These are phyloP conservation scores for Uropsilus gracilis DNA, from an alignment of 2,113 vertebrate species.

Conservation along the genomic window DNA sequence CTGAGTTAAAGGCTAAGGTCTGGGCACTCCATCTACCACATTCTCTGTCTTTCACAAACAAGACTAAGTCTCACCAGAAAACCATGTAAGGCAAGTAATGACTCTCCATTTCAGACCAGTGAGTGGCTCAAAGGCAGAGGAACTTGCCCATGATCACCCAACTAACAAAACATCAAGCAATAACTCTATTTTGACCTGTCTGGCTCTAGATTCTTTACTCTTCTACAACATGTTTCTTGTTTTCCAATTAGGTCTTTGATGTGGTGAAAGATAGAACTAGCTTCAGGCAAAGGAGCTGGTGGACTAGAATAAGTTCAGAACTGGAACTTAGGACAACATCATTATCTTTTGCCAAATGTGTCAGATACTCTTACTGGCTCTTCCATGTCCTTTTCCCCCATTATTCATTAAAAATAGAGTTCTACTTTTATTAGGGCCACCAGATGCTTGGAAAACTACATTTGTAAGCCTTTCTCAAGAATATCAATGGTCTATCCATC, in stretches of 20 bases:
- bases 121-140: not conserved
- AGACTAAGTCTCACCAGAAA: not conserved
- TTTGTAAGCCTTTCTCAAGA: not conserved
- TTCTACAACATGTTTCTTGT: not conserved
- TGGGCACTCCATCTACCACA: not conserved
- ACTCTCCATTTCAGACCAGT: not conserved
- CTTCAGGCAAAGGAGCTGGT: not conserved
- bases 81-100: not conserved
- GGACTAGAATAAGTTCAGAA: not conserved
- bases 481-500: not conserved
- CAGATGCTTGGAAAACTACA: not conserved
- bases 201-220: not conserved
- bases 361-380: not conserved
- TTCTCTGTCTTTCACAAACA: not conserved
- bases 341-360: not conserved
- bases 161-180: not conserved
- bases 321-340: not conserved
- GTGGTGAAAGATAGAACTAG: not conserved
- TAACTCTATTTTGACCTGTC: not conserved
- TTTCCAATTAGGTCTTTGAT: slow-evolving; percentile 23
- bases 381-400: not conserved
- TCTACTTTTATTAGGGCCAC: slow-evolving; percentile 5
- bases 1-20: not conserved
- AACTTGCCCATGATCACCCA: not conserved
- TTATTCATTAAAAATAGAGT: not conserved